A percentile compares a stretch with the other conserved stretches of the same genome.
Evolutionary conservation across 2,888 invertebrate genomes (phyloP).

Genomic region (Polydesmus complanatus): DNA sequence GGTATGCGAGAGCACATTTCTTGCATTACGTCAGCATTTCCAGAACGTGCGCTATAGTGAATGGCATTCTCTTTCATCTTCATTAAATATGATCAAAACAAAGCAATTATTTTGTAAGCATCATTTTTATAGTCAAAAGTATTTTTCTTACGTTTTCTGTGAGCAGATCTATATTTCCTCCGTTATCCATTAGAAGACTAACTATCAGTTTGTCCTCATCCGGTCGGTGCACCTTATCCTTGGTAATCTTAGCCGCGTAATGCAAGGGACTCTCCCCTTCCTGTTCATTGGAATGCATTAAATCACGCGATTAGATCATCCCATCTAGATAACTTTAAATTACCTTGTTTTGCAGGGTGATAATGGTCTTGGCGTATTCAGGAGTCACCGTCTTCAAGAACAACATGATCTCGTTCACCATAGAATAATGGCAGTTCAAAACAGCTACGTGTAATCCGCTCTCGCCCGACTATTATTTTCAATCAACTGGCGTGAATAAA

Average conservation of each 20-base stretch:
- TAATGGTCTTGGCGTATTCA: conserved; percentile 65
- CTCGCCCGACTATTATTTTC: conserved; percentile 60
- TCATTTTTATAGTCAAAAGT: not conserved
- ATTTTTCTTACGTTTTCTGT: conserved; percentile 46
- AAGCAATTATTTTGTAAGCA: not conserved
- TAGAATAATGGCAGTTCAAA: conserved; percentile 53
- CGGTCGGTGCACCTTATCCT: conserved; percentile 61
- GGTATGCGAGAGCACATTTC: conserved; percentile 89
- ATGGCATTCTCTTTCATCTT: conserved; percentile 84
- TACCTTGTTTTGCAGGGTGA: conserved; percentile 67
- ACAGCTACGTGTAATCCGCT: conserved; percentile 92
- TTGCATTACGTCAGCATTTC: conserved; percentile 84
- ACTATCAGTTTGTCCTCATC: conserved; percentile 68
- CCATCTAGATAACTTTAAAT: not conserved
- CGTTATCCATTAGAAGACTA: conserved; percentile 72
- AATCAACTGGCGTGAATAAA: conserved; percentile 1
- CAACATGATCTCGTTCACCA: conserved; percentile 65
- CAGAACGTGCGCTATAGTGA: conserved; percentile 86
- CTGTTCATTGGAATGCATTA: no score
- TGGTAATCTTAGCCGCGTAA: conserved; percentile 75
- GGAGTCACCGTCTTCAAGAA: conserved; percentile 31
- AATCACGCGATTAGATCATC: no score
- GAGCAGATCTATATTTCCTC: conserved; percentile 72
- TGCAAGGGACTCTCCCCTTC: conserved; percentile 91
- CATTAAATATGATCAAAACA: conserved; percentile 1